Evolutionary conservation across 2,797 vertebrate species (phyloP).

Genomic region (Sebastes vulpes): DNA sequence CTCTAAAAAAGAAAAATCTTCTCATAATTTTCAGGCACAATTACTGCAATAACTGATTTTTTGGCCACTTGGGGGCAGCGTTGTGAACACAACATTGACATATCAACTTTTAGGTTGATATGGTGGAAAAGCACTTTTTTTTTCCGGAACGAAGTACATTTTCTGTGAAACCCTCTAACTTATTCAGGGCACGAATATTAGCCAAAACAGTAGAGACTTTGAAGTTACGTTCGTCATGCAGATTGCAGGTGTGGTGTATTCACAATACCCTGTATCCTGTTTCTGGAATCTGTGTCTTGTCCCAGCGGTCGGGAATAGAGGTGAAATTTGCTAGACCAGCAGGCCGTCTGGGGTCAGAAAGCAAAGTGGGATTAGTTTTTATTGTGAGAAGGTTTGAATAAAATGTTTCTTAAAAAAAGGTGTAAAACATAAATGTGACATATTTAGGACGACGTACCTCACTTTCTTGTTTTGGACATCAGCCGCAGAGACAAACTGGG

Average conservation of each 20-base stretch:
- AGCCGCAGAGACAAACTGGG: conserved; percentile 73
- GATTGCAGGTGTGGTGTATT: not conserved
- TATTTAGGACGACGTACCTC: conserved; percentile 49
- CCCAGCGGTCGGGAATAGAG: conserved; percentile 76
- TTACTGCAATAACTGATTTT: not conserved
- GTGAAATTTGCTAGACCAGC: not conserved
- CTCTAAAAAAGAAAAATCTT: too few relatives aligned
- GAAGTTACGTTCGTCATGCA: not conserved
- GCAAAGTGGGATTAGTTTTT: not conserved
- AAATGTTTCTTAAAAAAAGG: not conserved
- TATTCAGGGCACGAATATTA: too few relatives aligned
- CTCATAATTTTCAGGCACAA: not conserved
- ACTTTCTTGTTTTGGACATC: conserved; percentile 63
- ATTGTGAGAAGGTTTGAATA: not conserved
- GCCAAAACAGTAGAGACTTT: not conserved
- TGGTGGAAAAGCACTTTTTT: too few relatives aligned
- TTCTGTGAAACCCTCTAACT: too few relatives aligned
- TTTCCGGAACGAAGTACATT: too few relatives aligned
- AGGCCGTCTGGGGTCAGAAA: conserved; percentile 50
- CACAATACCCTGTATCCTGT: conserved; percentile 76
- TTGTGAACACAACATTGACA: not conserved
- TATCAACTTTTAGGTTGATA: not conserved
- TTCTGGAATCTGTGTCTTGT: conserved; percentile 66
- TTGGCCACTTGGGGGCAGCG: not conserved
- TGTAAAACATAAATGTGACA: not conserved